Evolutionary conservation across 2,888 invertebrate species (phyloP).

Genomic region (Acanthococcus lagerstroemiae): DNA sequence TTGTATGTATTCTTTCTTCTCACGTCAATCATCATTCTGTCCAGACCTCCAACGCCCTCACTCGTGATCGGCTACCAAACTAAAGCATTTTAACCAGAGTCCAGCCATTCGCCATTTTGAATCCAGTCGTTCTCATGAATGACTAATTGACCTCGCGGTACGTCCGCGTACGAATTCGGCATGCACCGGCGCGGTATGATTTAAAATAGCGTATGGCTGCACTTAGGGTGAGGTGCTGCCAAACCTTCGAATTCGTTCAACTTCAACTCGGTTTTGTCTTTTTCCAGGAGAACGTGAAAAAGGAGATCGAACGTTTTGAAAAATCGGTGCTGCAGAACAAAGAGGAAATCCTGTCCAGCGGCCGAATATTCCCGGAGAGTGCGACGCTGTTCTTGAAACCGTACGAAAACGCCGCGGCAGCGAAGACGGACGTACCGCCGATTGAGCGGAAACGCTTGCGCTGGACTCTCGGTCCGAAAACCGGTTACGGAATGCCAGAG

Average conservation of each 20-base stretch:
- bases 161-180: too few relatives aligned
- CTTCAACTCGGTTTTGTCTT: background rate
- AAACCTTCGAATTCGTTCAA: background rate
- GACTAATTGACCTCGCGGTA: too few relatives aligned
- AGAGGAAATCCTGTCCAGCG: conserved; percentile 7
- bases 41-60: too few relatives aligned
- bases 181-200: too few relatives aligned
- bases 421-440: background rate
- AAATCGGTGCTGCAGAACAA: conserved; percentile 12
- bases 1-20: too few relatives aligned
- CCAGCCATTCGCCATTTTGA: too few relatives aligned
- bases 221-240: background rate
- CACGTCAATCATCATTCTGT: too few relatives aligned
- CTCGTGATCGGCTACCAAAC: too few relatives aligned
- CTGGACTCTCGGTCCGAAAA: conserved; percentile 26
- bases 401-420: conserved; percentile 5
- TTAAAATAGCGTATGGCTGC: too few relatives aligned
- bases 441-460: conserved; percentile 20
- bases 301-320: conserved; percentile 17
- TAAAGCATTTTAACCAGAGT: too few relatives aligned
- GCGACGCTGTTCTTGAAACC: conserved; percentile 3
- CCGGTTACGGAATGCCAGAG: conserved; percentile 30
- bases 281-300: conserved; percentile 10
- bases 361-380: conserved; percentile 1
- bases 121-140: too few relatives aligned